Conservation (phyloP, 2,113 vertebrate genomes). For the zebrafish (Danio rerio) region GRCz12tu NC_133185.1:904001-904500, state of each 20-base stretch:
- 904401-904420: constrained; percentile 21
- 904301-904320: constrained; percentile 25
- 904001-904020: constrained; percentile 81
- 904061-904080: constrained; percentile 82
- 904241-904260: constrained; percentile 42
- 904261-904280: background rate
- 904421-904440: constrained; percentile 1
- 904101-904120: constrained; percentile 57
- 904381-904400: constrained; percentile 63
- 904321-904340: constrained; percentile 59
- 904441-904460: constrained; percentile 38
- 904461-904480: no score
- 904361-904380: constrained; percentile 79
- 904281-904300: background rate
- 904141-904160: constrained; percentile 49
- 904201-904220: constrained; percentile 43
- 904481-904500: background rate
- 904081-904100: constrained; percentile 53
- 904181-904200: constrained; percentile 42
- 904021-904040: constrained; percentile 81
- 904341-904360: constrained; percentile 62
- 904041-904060: constrained; percentile 77
- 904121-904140: constrained; percentile 60
- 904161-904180: constrained; percentile 58
- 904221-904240: constrained; percentile 31